Percentiles rank a stretch among this genome's conserved stretches.
Conservation (phyloP, 2,113 vertebrate genomes). For the Dermatemys mawii region DNA sequence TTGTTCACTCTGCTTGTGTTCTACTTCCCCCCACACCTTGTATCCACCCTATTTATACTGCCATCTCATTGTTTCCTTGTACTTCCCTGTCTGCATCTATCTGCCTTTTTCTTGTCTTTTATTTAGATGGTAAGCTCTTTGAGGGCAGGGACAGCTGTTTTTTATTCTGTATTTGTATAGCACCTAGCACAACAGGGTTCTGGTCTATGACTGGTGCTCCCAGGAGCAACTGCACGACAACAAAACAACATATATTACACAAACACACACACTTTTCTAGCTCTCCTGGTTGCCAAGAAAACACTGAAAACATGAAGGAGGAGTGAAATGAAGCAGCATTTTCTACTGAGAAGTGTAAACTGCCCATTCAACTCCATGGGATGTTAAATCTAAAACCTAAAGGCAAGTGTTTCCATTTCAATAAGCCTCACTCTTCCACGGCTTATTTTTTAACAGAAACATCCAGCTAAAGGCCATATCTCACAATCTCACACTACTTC, state of each 20-base stretch:
- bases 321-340: background rate
- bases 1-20: background rate
- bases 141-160: background rate
- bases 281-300: background rate
- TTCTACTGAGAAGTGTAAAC: background rate
- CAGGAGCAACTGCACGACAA: no score
- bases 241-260: background rate
- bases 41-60: background rate
- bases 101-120: background rate
- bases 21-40: background rate
- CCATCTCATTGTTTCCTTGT: background rate
- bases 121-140: background rate
- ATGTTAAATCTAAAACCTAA: background rate
- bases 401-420: background rate
- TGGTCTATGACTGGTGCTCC: background rate
- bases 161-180: background rate
- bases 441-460: background rate
- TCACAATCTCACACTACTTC: background rate
- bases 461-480: background rate
- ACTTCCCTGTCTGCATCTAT: background rate
- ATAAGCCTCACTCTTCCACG: background rate
- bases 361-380: background rate
- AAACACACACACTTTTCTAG: background rate
- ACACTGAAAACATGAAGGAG: background rate
- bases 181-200: background rate